A percentile compares a stretch with the other conserved stretches of the same genome.
Evolutionary conservation across 2,888 invertebrate species (phyloP).

Genomic region (Aphrophora alni): DNA sequence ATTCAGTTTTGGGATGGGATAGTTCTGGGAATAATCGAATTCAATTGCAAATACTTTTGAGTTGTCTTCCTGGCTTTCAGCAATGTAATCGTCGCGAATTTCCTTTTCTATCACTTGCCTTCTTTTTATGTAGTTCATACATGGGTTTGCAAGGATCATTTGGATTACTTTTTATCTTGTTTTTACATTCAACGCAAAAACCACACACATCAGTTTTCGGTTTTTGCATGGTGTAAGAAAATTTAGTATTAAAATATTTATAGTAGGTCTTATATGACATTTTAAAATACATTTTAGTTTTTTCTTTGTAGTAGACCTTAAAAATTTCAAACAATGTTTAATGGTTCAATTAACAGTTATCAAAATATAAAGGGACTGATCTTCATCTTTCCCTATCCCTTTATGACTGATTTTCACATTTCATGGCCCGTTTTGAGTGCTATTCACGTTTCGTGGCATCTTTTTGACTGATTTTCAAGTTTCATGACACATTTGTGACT

Average conservation of each 20-base stretch:
- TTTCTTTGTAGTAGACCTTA: neutral
- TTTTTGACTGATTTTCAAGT: no score
- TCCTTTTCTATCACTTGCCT: conserved; percentile 16
- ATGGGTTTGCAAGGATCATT: conserved; percentile 24
- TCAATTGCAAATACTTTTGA: conserved; percentile 25
- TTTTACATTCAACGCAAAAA: no score
- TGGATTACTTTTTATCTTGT: conserved; percentile 25
- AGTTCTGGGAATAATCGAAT: conserved; percentile 22
- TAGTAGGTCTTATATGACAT: conserved; percentile 20
- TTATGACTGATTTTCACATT: no score
- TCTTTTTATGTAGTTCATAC: conserved; percentile 21
- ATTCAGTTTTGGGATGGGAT: conserved; percentile 20
- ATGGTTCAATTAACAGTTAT: conserved; percentile 7
- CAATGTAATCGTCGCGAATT: conserved; percentile 29
- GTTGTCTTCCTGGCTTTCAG: conserved; percentile 20
- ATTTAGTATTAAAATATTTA: conserved; percentile 20
- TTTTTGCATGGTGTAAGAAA: conserved; percentile 21
- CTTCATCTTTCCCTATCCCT: no score
- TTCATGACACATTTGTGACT: no score
- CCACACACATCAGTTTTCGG: conserved; percentile 22
- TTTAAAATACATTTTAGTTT: conserved; percentile 20
- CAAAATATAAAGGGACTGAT: conserved; percentile 30
- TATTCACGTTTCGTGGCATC: no score
- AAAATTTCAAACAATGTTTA: conserved; percentile 15
- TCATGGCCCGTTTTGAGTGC: no score